A percentile compares a stretch with the other conserved stretches of the same genome.
Conservation (phyloP, 2,888 invertebrate genomes). For the Branchellion lobata region DNA sequence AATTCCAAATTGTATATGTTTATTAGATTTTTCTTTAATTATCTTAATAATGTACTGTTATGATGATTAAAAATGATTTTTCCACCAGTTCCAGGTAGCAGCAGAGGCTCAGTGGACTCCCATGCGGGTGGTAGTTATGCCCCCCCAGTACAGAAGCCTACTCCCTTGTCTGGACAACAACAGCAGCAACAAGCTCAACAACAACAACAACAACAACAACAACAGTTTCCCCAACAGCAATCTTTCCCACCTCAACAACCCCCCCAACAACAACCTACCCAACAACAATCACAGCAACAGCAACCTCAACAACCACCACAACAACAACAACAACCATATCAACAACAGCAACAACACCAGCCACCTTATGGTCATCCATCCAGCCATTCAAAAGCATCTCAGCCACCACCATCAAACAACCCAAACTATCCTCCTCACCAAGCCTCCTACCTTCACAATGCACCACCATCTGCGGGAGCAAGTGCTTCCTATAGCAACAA, state of each 20-base stretch:
- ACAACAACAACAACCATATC: neutral
- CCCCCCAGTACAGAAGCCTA: neutral
- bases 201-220: neutral
- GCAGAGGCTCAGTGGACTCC: neutral
- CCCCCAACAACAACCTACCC: neutral
- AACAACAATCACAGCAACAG: neutral
- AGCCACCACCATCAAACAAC: neutral
- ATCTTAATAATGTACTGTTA: too few species aligned
- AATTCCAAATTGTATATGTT: too few species aligned
- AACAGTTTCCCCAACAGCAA: neutral
- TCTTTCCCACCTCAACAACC: neutral
- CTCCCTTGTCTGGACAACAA: neutral
- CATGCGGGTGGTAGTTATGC: neutral
- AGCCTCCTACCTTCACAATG: neutral
- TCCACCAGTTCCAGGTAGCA: too few species aligned
- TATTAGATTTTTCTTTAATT: too few species aligned
- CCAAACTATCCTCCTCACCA: neutral
- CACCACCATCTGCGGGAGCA: neutral
- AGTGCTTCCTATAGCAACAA: neutral
- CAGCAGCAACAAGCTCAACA: neutral
- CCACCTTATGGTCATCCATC: neutral
- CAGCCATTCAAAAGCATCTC: neutral
- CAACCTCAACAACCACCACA: neutral
- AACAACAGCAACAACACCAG: conserved; percentile 1
- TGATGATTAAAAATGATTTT: too few species aligned